Evolutionary conservation across 2,797 vertebrate genomes (phyloP).

Genomic region (Cottoperca gobio): DNA sequence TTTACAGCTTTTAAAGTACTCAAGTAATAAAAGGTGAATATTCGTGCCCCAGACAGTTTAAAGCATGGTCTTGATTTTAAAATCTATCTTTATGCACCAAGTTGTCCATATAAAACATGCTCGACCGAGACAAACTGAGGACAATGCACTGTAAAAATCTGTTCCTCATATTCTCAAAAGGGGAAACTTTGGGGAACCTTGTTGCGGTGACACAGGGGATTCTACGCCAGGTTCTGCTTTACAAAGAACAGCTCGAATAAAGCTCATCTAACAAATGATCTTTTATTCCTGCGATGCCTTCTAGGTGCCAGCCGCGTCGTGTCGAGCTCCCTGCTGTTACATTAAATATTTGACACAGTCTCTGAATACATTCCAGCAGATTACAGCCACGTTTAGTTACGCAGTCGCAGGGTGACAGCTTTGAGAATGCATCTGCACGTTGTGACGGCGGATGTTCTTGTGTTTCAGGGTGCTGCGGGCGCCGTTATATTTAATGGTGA

Average conservation of each 20-base stretch:
- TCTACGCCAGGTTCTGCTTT: conserved; percentile 4
- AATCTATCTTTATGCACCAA: too few relatives aligned
- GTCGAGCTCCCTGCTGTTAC: conserved; percentile 24
- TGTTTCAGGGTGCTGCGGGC: neutral
- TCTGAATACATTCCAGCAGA: conserved; percentile 37
- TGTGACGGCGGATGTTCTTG: neutral
- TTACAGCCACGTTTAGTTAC: conserved; percentile 35
- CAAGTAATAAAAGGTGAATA: neutral
- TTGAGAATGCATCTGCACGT: conserved; percentile 26
- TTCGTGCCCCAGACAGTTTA: neutral
- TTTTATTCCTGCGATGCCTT: conserved; percentile 20
- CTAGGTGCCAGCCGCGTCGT: conserved; percentile 39
- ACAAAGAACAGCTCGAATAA: conserved; percentile 39
- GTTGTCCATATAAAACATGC: neutral
- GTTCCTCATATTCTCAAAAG: conserved; percentile 6
- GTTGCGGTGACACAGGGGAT: neutral
- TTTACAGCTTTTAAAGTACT: neutral
- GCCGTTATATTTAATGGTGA: neutral
- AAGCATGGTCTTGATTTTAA: neutral
- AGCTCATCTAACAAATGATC: conserved; percentile 55
- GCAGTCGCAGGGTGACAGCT: neutral
- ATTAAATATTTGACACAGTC: conserved; percentile 44
- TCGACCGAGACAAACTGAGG: conserved; percentile 12
- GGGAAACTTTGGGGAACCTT: neutral
- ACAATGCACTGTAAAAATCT: neutral